These are phyloP conservation scores for Polietes domitor DNA, from an alignment of 2,888 invertebrate genomes.

Conservation along the genomic window DNA sequence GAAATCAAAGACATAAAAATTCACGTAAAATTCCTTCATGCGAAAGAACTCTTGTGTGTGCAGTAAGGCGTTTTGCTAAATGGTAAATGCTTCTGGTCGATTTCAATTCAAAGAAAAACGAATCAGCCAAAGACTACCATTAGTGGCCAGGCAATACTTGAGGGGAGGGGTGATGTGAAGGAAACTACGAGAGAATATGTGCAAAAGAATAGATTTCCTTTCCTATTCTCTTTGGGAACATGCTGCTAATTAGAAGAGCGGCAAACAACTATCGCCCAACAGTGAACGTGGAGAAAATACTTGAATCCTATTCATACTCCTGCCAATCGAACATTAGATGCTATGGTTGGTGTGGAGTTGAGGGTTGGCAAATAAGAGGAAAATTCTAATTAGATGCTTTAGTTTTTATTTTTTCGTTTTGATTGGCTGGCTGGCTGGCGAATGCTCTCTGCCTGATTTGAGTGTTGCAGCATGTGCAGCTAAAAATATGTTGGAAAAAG, in stretches of 20 bases:
- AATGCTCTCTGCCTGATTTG: slow-evolving; percentile 4
- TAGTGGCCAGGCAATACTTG: background rate
- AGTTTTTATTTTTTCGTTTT: slow-evolving; percentile 6
- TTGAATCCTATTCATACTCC: too few species aligned
- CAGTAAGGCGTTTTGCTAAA: background rate
- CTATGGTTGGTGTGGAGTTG: slow-evolving; percentile 8
- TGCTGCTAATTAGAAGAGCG: slow-evolving; percentile 44
- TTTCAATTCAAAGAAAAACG: background rate
- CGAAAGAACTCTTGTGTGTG: too few species aligned
- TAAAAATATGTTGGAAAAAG: background rate
- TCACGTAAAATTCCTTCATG: too few species aligned
- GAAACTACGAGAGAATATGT: background rate
- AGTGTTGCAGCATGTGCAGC: background rate
- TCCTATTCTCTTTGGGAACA: background rate
- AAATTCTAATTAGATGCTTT: slow-evolving; percentile 52
- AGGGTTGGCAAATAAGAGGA: slow-evolving; percentile 25
- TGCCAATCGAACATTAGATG: too few species aligned
- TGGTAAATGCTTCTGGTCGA: background rate
- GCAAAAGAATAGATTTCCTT: slow-evolving; percentile 4
- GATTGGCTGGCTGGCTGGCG: too few species aligned
- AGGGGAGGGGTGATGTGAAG: background rate
- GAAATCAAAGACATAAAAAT: background rate
- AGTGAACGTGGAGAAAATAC: background rate
- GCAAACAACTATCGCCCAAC: slow-evolving; percentile 9
- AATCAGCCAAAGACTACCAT: background rate